Percentiles rank a stretch among this genome's conserved stretches.
phyloP scores from a whole-genome alignment of 2,888 invertebrate genomes.

The Tuberolachnus salignus region DNA sequence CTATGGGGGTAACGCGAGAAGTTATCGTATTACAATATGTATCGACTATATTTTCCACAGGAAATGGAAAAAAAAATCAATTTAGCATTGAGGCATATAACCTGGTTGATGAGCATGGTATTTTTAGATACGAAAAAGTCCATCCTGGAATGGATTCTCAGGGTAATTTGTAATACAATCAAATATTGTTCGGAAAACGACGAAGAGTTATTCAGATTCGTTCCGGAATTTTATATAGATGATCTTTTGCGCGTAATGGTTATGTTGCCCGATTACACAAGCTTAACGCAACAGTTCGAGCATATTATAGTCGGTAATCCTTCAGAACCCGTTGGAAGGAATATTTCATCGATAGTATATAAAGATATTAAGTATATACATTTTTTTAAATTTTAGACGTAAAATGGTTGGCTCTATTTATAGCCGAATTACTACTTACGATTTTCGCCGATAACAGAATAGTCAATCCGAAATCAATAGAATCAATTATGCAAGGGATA shows the following conservation, averaged over 20 bases:
- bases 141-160: conserved; percentile 33
- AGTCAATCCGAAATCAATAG: conserved; percentile 26
- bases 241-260: neutral
- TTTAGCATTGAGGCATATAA: neutral
- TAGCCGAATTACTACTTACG: conserved; percentile 32
- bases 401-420: conserved; percentile 25
- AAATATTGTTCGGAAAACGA: conserved; percentile 30
- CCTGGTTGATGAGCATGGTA: conserved; percentile 38
- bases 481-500: conserved; percentile 16
- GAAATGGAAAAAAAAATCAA: neutral
- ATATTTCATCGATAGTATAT: neutral
- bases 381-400: conserved; percentile 10
- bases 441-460: conserved; percentile 34
- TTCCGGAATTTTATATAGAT: conserved; percentile 44
- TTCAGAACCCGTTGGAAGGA: neutral
- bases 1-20: no score
- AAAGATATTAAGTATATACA: neutral
- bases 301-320: conserved; percentile 33
- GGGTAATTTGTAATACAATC: conserved; percentile 13
- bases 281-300: neutral
- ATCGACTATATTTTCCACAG: neutral
- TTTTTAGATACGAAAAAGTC: conserved; percentile 12
- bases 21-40: no score
- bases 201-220: conserved; percentile 29
- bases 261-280: conserved; percentile 32